Evolutionary conservation across 2,888 invertebrate species (phyloP).

Genomic region (Archips crataeganus): DNA sequence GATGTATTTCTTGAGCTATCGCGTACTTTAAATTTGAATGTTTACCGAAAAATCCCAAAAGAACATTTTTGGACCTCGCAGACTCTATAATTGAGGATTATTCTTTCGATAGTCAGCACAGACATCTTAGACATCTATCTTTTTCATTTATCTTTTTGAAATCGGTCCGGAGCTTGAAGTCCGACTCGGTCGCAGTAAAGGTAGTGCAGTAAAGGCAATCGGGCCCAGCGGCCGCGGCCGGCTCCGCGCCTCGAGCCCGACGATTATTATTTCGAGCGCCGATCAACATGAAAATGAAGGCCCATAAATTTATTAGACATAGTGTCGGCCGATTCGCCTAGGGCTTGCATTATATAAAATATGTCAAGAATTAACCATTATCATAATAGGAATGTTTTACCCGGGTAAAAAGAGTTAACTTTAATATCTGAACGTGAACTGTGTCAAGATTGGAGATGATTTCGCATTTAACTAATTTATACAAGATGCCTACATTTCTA

Average conservation of each 20-base stretch:
- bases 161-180: slow-evolving; percentile 28
- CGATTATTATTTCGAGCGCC: slow-evolving; percentile 84
- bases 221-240: slow-evolving; percentile 67
- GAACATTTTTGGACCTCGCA: no score
- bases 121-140: neutral
- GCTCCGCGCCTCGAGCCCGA: slow-evolving; percentile 75
- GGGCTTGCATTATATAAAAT: slow-evolving; percentile 83
- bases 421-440: slow-evolving; percentile 58
- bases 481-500: neutral
- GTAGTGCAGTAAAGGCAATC: slow-evolving; percentile 40
- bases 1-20: no score
- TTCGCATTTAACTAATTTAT: neutral
- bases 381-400: slow-evolving; percentile 76
- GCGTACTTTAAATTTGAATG: no score
- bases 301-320: slow-evolving; percentile 86
- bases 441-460: slow-evolving; percentile 55
- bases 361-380: slow-evolving; percentile 85
- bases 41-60: no score
- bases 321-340: slow-evolving; percentile 80
- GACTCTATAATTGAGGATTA: no score
- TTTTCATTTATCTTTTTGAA: neutral
- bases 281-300: slow-evolving; percentile 85
- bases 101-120: no score
- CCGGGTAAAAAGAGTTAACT: slow-evolving; percentile 63
- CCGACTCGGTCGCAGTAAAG: slow-evolving; percentile 22